phyloP scores from a whole-genome alignment of 2,797 vertebrate genomes.

The Coilia nasus region DNA sequence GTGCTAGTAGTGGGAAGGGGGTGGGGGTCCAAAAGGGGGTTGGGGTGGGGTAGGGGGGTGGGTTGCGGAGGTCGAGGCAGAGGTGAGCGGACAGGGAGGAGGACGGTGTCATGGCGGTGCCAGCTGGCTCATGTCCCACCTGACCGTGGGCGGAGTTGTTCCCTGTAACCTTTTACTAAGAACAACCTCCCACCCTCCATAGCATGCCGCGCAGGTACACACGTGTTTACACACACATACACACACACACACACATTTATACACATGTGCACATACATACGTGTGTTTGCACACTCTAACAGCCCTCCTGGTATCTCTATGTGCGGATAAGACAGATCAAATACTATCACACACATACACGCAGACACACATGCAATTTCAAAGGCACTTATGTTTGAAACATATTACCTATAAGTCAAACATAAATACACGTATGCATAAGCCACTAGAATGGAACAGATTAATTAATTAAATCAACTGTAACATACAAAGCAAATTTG shows the following conservation, averaged over 20 bases:
- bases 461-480: no score
- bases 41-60: constrained; percentile 47
- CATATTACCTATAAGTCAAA: background rate
- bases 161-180: constrained; percentile 65
- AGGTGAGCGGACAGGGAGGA: constrained; percentile 66
- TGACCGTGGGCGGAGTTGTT: constrained; percentile 58
- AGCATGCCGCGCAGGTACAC: constrained; percentile 44
- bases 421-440: background rate
- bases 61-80: constrained; percentile 67
- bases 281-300: background rate
- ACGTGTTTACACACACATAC: constrained; percentile 26
- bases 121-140: constrained; percentile 74
- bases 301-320: background rate
- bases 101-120: constrained; percentile 53
- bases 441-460: background rate
- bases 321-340: background rate
- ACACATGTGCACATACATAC: constrained; percentile 38
- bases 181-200: constrained; percentile 49
- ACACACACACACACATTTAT: background rate
- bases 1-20: background rate
- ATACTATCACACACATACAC: background rate
- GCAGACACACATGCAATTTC: background rate
- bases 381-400: background rate
- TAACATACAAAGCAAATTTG: background rate
- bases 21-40: no score